Evolutionary conservation across 1,140 invertebrate species (phyloP), one percentile per base, ranked within the genome.

Genomic region (Drosophila gunungcola): DNA sequence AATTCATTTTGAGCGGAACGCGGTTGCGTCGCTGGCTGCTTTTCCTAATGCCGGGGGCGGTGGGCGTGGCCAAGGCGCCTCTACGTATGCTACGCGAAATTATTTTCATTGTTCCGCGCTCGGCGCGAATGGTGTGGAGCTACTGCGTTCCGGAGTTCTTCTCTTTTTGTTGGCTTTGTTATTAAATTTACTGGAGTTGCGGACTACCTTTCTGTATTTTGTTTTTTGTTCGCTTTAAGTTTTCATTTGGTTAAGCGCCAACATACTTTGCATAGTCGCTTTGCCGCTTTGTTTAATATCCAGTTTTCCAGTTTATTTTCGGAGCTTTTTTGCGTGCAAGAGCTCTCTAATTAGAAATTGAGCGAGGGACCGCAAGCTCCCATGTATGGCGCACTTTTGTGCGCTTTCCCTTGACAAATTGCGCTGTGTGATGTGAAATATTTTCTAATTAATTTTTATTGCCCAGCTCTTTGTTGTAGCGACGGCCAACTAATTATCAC

Each of bases 81-180:
- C 51, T 72, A 79, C 78, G 80, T 88, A 84, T 91, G 77, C 88
- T 88, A 67, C 58, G 74, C 58, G 83, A 77, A 91, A 91, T 75
- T 60, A 84, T 88, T 79, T 67, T 78, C 88, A 91, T 91, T 91
- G 88, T 91, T 91, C 67, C 52, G 62, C 74, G 48, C 46, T 46
- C 38, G 60, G 69, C 57, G 58, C 54, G 49, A 10, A 52, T 32
- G 60, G 42, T 61, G 13, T 36, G 58, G 51, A 61, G 48, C 27
- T 57, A 16, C 64, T 27, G 13, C n/a, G 64, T 41, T 57, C 58
- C 65, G 70, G 54, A 57, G 56, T 7, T 27, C 45, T 9, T 9
- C 41, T 6, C 7, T 6, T 38, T 45, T 39, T 38, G 42, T 38
- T 11, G 16, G 34, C 48, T 78, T 56, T 39, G 57, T 58, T 57